Base-by-base conservation (phyloP, 2,888 invertebrate species). In the Amorpha juglandis region DNA sequence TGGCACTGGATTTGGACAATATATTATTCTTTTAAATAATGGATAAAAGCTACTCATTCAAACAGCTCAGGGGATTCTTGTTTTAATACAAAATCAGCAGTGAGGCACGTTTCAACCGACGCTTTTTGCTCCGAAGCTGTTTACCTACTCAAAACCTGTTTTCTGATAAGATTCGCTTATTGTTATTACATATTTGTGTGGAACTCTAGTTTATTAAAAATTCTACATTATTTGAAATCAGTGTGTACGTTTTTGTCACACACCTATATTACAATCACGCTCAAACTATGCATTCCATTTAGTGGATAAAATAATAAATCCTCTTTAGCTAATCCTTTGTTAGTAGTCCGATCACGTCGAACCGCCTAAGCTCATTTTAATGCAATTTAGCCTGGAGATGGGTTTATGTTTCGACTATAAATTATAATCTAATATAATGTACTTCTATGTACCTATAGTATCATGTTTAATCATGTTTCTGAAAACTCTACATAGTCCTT, bases 121-220 rank as follows among this genome's bases (percentile, higher is more conserved):
- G 42, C 42, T 12, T 42, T 58, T 58, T 12, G 12, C 1, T 19
- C 12, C 19, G 19, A 58, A 58, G 42, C 42, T 58, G 42, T 58
- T 58, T 58, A 58, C 58, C 6, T 42, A 42, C 12, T 19, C 58
- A 58, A 58, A 58, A 58, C 58, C 58, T 42, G 58, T 58, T 58
- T 55, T 55, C 11, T 58, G 55, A 38, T 38, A 38, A 58, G 38
- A 16, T 9, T 55, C 16, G 14, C 6, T 1, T 42, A 58, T 58
- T 58, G 35, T 38, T 58, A 58, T 58, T 58, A 27, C 27, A 27
- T 27, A 38, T 11, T 58, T 38, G 9, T 2, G 55, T 16, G 4
- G 11, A n/a, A 8, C 7, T n/a, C 7, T 33, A 27, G 4, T 12
- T 53, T 3, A 11, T 33, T 0, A 47, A 38, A 16, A 11, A 58